Percentiles rank a stretch among this genome's conserved stretches.
Conservation (phyloP, 1,140 invertebrate species). For the Hylaeus anthracinus region DNA sequence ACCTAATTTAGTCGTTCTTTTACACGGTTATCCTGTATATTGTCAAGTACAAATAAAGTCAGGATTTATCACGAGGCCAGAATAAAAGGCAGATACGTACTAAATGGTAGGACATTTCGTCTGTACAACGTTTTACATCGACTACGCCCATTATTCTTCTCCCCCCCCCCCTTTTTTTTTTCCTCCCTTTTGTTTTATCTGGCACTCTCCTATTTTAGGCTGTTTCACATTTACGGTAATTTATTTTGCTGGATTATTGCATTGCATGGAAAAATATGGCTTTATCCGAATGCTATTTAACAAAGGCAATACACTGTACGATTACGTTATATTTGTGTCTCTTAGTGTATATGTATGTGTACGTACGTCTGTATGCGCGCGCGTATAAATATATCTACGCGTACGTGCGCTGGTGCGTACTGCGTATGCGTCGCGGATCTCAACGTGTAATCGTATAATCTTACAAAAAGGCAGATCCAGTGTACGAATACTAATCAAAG, state of each 20-base stretch:
- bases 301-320: constrained; percentile 76
- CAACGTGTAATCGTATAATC: constrained; percentile 65
- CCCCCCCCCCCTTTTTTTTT: too few species aligned
- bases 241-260: constrained; percentile 77
- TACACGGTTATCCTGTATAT: constrained; percentile 55
- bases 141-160: neutral
- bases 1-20: constrained; percentile 48
- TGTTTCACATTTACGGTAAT: constrained; percentile 66
- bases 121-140: constrained; percentile 29
- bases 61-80: constrained; percentile 61
- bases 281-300: constrained; percentile 80
- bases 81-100: constrained; percentile 62
- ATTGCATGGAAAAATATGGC: constrained; percentile 82
- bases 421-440: constrained; percentile 43
- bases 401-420: neutral
- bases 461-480: constrained; percentile 70
- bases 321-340: constrained; percentile 49
- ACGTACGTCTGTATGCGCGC: neutral
- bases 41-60: constrained; percentile 64
- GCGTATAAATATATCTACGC: neutral
- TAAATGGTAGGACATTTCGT: constrained; percentile 53
- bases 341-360: neutral
- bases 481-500: too few species aligned
- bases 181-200: constrained; percentile 55
- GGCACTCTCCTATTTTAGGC: constrained; percentile 71